Conservation (phyloP, 2,113 vertebrate genomes). For the Trachemys scripta region DNA sequence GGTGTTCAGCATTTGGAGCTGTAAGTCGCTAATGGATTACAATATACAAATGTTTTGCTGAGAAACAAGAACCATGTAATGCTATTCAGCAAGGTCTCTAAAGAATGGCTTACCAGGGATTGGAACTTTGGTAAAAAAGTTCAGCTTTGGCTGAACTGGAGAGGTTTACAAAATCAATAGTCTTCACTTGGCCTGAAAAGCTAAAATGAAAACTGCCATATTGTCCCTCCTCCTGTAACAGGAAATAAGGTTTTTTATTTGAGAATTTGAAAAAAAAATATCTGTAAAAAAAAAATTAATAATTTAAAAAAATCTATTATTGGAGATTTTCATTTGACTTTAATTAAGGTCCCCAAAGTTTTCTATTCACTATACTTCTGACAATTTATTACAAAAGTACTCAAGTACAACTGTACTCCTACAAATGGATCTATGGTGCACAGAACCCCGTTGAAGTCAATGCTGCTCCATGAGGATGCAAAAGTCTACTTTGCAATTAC, state of each 20-base stretch:
- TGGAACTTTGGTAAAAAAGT: background rate
- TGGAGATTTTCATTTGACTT: background rate
- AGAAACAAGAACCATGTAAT: background rate
- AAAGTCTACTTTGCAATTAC: background rate
- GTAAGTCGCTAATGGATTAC: background rate
- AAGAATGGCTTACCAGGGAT: background rate
- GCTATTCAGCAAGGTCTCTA: background rate
- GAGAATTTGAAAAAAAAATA: background rate
- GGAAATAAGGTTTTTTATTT: background rate
- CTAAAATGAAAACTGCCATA: background rate
- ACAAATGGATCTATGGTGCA: background rate
- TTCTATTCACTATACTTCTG: background rate
- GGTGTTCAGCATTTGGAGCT: background rate
- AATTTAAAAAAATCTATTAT: background rate
- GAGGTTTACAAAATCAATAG: background rate
- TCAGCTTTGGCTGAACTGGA: background rate
- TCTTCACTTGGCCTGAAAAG: background rate
- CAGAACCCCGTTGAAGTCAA: background rate
- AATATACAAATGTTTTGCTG: background rate
- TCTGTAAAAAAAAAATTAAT: background rate
- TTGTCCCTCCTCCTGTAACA: background rate
- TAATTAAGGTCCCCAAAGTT: background rate
- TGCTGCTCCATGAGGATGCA: background rate
- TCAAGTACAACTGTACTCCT: background rate
- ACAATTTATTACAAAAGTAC: background rate